Base-by-base conservation (phyloP, 2,888 invertebrate species). In the Dasypolia templi region DNA sequence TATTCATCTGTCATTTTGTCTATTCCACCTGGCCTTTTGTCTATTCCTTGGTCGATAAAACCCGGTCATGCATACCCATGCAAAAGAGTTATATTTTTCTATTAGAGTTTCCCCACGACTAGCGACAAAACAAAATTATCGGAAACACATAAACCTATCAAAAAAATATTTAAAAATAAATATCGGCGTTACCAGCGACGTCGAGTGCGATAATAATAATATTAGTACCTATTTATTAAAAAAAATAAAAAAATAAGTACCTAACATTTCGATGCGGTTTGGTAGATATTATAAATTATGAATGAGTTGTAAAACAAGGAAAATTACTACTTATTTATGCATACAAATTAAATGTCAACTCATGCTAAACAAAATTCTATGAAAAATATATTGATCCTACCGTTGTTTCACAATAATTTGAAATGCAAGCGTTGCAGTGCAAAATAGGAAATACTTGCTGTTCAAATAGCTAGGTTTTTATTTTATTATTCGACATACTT, bases 221-320 rank as follows among this genome's bases (percentile, higher is more conserved):
- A 26, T 2, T 44, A 0, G 0, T 14, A 26, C 5, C 6, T 22
- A 29, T 7, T 29, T 39, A 14, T 49, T 29, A n/a, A 73, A 49
- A 29, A 39, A 12, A 64, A n/a, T 39, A 65, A 56, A n/a, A n/a
- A n/a, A n/a, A n/a, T n/a, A n/a, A n/a, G n/a, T 70, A 19, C 22
- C n/a, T 26, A 56, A 29, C 17, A n/a, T 61, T 14, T 22, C 22
- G 7, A n/a, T 22, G 5, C 6, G 14, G 7, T n/a, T 39, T 26
- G n/a, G 39, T 32, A 72, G 7, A 22, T 22, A 32, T 42, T 2
- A 26, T 11, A 11, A n/a, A n/a, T n/a, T 2, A 26, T 49, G 59
- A 77, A 75, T 67, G 39, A 61, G 26, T 76, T 39, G 0, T 22
- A 49, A 76, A 51, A 22, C 19, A 53, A 61, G 51, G 46, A 66